Conservation (phyloP, 2,888 invertebrate genomes). For the Strigamia crassipes region DNA sequence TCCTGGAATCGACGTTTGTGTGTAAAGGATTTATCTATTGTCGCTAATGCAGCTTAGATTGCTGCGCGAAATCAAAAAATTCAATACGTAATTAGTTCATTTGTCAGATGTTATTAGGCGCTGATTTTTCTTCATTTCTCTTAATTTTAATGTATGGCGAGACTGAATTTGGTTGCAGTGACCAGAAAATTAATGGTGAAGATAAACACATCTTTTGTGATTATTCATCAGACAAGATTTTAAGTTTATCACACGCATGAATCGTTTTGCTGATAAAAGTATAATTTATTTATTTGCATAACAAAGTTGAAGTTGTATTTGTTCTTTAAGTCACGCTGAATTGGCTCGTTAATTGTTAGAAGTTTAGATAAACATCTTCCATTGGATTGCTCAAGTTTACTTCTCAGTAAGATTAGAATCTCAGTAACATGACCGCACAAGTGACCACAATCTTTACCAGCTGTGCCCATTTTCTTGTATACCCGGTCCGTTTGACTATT, state of each 20-base stretch:
- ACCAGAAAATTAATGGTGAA: not conserved
- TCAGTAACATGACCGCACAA: constrained; percentile 16
- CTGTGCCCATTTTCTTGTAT: not conserved
- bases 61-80: not conserved
- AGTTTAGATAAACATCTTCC: constrained; percentile 6
- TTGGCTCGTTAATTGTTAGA: not conserved
- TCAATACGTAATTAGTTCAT: not conserved
- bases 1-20: not conserved
- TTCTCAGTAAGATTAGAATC: constrained; percentile 15
- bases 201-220: constrained; percentile 7
- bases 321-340: not conserved
- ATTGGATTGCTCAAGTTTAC: constrained; percentile 12
- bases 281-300: not conserved
- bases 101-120: not conserved
- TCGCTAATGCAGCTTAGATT: not conserved
- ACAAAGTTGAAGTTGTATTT: not conserved
- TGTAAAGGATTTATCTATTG: not conserved
- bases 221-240: constrained; percentile 16
- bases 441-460: constrained; percentile 21
- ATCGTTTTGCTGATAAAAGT: not conserved
- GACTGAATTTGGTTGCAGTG: not conserved
- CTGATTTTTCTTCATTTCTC: not conserved
- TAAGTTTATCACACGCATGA: not conserved
- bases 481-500: not conserved
- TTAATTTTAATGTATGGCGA: not conserved